Percentiles rank a stretch among this genome's conserved stretches.
Conservation (phyloP, 1,140 invertebrate genomes). For the Megalonaias nervosa region DNA sequence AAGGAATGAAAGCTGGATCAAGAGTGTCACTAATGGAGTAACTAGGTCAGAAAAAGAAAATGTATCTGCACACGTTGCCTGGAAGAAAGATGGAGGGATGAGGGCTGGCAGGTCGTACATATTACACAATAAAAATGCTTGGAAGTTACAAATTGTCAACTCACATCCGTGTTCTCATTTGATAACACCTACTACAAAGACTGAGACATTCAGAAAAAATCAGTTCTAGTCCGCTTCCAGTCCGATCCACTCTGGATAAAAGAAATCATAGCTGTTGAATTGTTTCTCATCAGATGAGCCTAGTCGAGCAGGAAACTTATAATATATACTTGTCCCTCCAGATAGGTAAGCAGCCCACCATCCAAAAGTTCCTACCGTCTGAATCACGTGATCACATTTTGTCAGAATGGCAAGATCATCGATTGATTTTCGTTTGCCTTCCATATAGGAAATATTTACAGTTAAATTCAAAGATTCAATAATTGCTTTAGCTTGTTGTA, state of each 20-base stretch:
- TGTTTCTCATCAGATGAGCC: conserved; percentile 8
- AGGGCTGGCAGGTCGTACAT: too few species aligned
- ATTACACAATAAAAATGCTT: too few species aligned
- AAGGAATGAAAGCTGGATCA: too few species aligned
- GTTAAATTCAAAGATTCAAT: conserved; percentile 5
- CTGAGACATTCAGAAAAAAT: too few species aligned
- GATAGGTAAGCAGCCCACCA: conserved; percentile 62
- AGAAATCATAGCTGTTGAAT: conserved; percentile 24
- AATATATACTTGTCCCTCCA: conserved; percentile 53
- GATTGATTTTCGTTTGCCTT: conserved; percentile 23
- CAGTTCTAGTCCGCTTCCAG: background rate
- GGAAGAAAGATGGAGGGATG: too few species aligned
- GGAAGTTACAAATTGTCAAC: too few species aligned
- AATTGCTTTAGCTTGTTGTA: conserved; percentile 21
- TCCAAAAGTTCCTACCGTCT: conserved; percentile 58
- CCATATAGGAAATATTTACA: conserved; percentile 24
- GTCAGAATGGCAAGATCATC: conserved; percentile 52
- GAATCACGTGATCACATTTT: conserved; percentile 56
- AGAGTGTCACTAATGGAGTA: too few species aligned
- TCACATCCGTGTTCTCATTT: too few species aligned
- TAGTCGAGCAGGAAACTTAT: conserved; percentile 36
- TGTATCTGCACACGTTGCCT: too few species aligned
- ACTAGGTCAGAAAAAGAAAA: too few species aligned
- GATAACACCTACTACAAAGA: too few species aligned
- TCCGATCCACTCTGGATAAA: conserved; percentile 23